Percentiles rank a stretch among this genome's conserved stretches.
Evolutionary conservation across 2,113 vertebrate genomes (phyloP).

Genomic region (Holacanthus passer): DNA sequence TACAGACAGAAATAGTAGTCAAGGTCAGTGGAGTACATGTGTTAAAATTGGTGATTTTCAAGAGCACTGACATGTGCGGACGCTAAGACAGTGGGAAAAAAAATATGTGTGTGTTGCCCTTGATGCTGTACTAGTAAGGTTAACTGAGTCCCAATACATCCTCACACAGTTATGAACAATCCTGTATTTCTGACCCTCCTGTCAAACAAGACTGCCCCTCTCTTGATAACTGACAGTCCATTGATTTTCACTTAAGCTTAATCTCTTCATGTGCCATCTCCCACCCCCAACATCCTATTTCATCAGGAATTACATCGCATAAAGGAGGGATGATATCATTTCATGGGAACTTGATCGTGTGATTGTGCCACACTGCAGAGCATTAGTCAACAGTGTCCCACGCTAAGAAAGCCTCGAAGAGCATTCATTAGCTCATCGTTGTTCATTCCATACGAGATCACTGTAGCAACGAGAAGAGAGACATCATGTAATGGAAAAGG

Average conservation of each 20-base stretch:
- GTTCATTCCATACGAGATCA: conserved; percentile 45
- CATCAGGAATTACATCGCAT: not conserved
- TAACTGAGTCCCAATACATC: not conserved
- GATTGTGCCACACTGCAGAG: conserved; percentile 2
- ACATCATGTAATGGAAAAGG: conserved; percentile 66
- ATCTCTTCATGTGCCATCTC: too few relatives aligned
- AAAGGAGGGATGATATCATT: not conserved
- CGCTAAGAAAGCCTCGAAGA: not conserved
- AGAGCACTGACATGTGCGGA: not conserved
- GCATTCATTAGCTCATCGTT: conserved; percentile 26
- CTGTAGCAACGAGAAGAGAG: conserved; percentile 50
- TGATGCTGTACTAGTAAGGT: not conserved
- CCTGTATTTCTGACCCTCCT: not conserved
- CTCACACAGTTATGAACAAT: not conserved
- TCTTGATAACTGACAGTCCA: not conserved
- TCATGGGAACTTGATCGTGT: not conserved
- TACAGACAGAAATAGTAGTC: not conserved
- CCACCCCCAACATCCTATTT: not conserved
- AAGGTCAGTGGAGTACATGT: not conserved
- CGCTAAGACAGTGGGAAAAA: not conserved
- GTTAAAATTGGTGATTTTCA: not conserved
- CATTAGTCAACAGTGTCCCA: conserved; percentile 22
- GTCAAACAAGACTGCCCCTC: not conserved
- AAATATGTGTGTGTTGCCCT: not conserved
- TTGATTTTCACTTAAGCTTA: not conserved